phyloP scores from a whole-genome alignment of 2,797 vertebrate species.

The Hemitrygon akajei region DNA sequence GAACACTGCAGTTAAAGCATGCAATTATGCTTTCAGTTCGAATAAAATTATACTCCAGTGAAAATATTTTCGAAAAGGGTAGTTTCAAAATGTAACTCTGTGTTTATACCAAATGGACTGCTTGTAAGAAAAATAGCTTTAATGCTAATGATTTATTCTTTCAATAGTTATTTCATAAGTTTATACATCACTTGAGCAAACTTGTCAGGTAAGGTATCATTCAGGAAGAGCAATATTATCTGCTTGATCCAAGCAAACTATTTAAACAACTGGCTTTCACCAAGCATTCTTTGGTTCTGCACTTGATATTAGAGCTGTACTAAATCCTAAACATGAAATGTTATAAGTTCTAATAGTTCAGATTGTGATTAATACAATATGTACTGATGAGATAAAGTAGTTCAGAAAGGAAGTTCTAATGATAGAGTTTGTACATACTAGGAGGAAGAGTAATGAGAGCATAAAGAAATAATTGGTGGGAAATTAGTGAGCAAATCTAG shows the following conservation, averaged over 20 bases:
- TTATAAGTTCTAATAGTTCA: not conserved
- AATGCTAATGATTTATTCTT: not conserved
- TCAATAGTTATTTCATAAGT: too few relatives aligned
- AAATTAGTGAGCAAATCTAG: too few relatives aligned
- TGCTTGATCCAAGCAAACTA: too few relatives aligned
- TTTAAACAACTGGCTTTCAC: too few relatives aligned
- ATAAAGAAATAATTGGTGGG: not conserved
- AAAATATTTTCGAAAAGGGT: not conserved
- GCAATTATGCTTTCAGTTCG: not conserved
- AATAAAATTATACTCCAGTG: not conserved
- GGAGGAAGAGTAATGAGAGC: not conserved
- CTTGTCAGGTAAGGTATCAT: not conserved
- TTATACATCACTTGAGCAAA: not conserved
- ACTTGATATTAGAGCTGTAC: too few relatives aligned
- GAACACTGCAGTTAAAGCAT: not conserved
- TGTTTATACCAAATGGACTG: not conserved
- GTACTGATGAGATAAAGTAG: not conserved
- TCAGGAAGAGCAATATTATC: not conserved
- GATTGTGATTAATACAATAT: not conserved
- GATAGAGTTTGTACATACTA: not conserved
- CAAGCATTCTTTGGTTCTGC: not conserved
- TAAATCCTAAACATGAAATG: not conserved
- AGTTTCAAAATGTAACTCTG: not conserved
- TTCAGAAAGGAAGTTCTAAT: not conserved
- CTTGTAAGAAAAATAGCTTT: not conserved